Percentiles rank a stretch among this genome's conserved stretches.
phyloP scores from a whole-genome alignment of 1,140 invertebrate genomes.

The Lysiphlebus fabarum region DNA sequence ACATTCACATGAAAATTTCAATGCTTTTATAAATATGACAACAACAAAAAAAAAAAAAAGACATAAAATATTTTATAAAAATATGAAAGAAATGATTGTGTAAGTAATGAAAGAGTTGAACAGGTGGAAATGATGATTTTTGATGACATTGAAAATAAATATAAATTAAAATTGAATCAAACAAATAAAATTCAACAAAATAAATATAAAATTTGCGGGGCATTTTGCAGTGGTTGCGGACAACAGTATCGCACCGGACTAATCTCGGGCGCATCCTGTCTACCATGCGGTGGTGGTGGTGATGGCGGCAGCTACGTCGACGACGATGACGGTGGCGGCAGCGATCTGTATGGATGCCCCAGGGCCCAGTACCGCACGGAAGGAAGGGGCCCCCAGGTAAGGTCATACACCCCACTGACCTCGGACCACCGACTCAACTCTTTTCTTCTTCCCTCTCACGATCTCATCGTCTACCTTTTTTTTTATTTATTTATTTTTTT shows the following conservation, averaged over 20 bases:
- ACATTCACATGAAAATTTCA: no score
- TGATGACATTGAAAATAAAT: no score
- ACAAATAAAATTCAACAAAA: constrained; percentile 3
- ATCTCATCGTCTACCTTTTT: constrained; percentile 17
- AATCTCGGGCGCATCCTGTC: constrained; percentile 54
- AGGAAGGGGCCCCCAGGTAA: constrained; percentile 54
- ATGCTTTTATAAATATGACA: no score
- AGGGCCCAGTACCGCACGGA: constrained; percentile 43
- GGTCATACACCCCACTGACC: constrained; percentile 55
- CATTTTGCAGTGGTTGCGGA: background rate
- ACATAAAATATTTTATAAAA: no score
- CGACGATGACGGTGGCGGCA: background rate
- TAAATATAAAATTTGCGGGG: constrained; percentile 14
- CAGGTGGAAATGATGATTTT: background rate
- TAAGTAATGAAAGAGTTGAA: background rate
- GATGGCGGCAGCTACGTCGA: no score
- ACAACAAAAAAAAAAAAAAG: no score
- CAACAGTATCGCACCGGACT: constrained; percentile 46
- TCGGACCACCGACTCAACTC: constrained; percentile 49
- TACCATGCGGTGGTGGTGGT: constrained; percentile 28
- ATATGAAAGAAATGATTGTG: no score
- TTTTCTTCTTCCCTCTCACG: constrained; percentile 22
- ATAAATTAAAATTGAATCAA: no score
- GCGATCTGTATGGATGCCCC: constrained; percentile 32
- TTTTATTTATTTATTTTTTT: constrained; percentile 23